phyloP scores from a whole-genome alignment of 2,797 vertebrate genomes.

The Poeciliopsis turneri region DNA sequence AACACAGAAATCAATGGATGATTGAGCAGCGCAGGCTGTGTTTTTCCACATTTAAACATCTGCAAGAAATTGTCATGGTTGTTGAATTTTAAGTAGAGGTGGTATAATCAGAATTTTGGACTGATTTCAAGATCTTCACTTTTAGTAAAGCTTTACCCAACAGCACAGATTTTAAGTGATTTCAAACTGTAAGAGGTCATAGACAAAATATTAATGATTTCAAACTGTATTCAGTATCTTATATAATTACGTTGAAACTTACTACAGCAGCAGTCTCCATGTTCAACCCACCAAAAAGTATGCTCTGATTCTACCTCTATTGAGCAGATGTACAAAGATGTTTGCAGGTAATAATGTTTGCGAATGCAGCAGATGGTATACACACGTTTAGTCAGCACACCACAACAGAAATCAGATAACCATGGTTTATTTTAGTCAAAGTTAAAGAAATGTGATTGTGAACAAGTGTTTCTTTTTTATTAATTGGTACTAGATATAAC shows the following conservation, averaged over 20 bases:
- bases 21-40: background rate
- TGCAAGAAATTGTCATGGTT: background rate
- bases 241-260: background rate
- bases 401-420: background rate
- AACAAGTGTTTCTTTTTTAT: background rate
- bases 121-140: slow-evolving; percentile 1
- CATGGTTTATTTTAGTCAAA: background rate
- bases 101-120: background rate
- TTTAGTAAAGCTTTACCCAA: background rate
- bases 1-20: slow-evolving; percentile 19
- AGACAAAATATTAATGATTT: background rate
- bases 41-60: slow-evolving; percentile 13
- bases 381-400: background rate
- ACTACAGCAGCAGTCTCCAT: background rate
- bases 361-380: background rate
- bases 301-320: background rate
- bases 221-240: background rate
- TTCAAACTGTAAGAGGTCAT: background rate
- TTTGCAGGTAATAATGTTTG: background rate
- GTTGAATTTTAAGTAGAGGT: background rate
- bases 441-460: background rate
- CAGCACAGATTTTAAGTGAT: background rate
- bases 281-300: background rate
- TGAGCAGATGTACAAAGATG: background rate
- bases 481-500: background rate